Conservation (phyloP, 2,113 vertebrate genomes). For the Antechinus flavipes region DNA sequence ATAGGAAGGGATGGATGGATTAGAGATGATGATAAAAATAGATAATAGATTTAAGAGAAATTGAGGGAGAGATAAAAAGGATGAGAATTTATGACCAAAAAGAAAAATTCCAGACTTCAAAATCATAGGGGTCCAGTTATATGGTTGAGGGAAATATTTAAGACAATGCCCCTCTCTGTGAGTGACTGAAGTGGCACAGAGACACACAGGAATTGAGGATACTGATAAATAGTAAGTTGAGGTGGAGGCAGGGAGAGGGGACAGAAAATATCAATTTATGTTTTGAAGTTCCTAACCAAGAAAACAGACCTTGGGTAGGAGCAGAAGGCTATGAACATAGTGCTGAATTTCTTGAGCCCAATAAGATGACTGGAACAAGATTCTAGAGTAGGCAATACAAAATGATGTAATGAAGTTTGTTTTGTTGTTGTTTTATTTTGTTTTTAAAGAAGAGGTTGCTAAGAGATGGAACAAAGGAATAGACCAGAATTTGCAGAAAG, state of each 20-base stretch:
- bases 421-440: too few species aligned
- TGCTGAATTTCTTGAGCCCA: neutral
- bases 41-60: neutral
- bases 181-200: neutral
- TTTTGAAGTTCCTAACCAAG: neutral
- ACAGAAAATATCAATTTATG: neutral
- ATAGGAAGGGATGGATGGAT: neutral
- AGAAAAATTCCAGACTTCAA: neutral
- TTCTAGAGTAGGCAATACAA: neutral
- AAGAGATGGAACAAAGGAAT: neutral
- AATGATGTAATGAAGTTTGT: neutral
- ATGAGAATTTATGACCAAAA: neutral
- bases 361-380: neutral
- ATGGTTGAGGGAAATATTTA: neutral
- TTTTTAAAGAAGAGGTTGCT: neutral
- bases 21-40: neutral
- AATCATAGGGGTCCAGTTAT: neutral
- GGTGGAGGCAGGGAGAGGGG: fast-evolving
- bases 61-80: neutral
- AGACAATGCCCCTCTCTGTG: neutral
- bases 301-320: neutral
- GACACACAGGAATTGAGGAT: neutral
- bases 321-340: neutral
- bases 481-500: neutral
- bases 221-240: neutral